Base-by-base conservation (phyloP, 2,797 vertebrate species). In the Typhlichthys eigenmanni region DNA sequence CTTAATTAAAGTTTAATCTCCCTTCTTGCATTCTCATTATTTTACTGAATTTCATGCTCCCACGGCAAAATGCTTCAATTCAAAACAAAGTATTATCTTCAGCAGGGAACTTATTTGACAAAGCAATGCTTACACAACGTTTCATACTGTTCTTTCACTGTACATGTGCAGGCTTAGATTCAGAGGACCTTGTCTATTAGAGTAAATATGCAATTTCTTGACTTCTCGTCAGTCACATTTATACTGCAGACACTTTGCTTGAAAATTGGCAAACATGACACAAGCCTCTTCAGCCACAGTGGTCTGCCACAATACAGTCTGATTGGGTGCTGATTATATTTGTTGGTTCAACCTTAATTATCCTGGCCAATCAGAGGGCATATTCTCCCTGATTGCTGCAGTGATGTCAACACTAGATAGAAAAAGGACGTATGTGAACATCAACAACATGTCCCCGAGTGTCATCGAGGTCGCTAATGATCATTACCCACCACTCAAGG, bases 311-410 rank as follows among this genome's bases (percentile, higher is more conserved):
- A 85, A 84, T 84, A 9, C 64, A 47, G 57, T 19, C 53, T 89
- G 86, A 88, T 90, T 87, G 64, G 65, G 19, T 1, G 47, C 70
- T 87, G 84, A 86, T 87, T 85, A 83, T 70, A 80, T 85, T 85
- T 89, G 79, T 75, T 79, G 76, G 69, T 75, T 80, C 74, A 79
- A 79, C 69, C 62, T 69, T 79, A 81, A 87, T 87, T 79, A 87
- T 64, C 64, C 38, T 29, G 13, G 53, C 68, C 69, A 62, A 71
- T 82, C 62, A 62, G 46, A 58, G 53, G 32, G 43, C 78, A 47
- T 83, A 71, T 64, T 63, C 53, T 66, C 43, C 62, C 64, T 80
- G 81, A 88, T 85, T 81, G 68, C 79, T 62, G 54, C 7, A 67
- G 46, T 47, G 60, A 32, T 43, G 55, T 76, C 72, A 64, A 65